Conservation (phyloP, 1,140 invertebrate species). For the Coboldia fuscipes region DNA sequence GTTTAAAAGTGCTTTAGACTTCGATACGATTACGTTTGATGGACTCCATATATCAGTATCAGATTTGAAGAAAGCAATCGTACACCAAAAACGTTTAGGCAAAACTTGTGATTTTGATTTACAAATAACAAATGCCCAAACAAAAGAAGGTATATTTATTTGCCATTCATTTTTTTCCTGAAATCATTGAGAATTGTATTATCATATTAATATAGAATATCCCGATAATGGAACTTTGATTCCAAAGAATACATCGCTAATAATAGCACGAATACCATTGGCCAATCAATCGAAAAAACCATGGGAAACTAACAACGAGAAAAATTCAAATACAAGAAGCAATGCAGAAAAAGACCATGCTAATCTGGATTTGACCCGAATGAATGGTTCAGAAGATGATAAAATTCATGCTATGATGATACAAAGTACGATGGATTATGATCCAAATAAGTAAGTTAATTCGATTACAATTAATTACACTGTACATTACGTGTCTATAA, state of each 20-base stretch:
- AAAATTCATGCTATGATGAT: slow-evolving; percentile 94
- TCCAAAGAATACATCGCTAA: slow-evolving; percentile 92
- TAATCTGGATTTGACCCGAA: slow-evolving; percentile 61
- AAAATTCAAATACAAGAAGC: slow-evolving; percentile 8
- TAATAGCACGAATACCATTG: slow-evolving; percentile 78
- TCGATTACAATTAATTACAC: slow-evolving; percentile 1
- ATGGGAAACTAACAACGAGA: slow-evolving; percentile 29
- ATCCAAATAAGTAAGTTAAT: slow-evolving; percentile 73
- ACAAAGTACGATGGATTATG: slow-evolving; percentile 90
- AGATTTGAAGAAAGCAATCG: slow-evolving; percentile 85
- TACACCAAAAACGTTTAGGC: slow-evolving; percentile 84
- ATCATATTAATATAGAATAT: slow-evolving; percentile 48
- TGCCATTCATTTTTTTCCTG: background rate
- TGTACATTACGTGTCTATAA: no score
- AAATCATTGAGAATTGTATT: background rate
- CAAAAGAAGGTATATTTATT: slow-evolving; percentile 63
- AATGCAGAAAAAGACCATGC: slow-evolving; percentile 22
- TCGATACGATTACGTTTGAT: slow-evolving; percentile 92
- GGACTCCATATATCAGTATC: slow-evolving; percentile 85
- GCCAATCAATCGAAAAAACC: slow-evolving; percentile 46
- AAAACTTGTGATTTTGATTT: slow-evolving; percentile 90
- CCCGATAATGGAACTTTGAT: slow-evolving; percentile 75
- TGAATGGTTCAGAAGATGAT: slow-evolving; percentile 87
- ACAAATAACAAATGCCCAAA: slow-evolving; percentile 92
- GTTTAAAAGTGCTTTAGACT: slow-evolving; percentile 88